A percentile compares a stretch with the other conserved stretches of the same genome.
Evolutionary conservation across 2,797 vertebrate species (phyloP).

Genomic region (Mastacembelus armatus): DNA sequence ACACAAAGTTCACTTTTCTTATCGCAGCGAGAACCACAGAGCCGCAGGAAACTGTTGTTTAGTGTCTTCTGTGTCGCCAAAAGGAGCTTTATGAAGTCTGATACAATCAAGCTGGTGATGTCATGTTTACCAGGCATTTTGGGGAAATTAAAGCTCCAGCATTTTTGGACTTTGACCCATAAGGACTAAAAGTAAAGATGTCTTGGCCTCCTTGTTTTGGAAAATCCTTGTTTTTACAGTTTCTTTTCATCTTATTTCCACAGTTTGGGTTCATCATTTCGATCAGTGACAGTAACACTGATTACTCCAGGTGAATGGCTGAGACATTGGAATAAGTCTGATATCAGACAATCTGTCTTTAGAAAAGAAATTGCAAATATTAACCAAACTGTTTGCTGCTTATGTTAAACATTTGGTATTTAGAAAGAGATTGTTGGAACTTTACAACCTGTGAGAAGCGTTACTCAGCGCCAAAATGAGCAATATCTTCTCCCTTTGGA

Average conservation of each 20-base stretch:
- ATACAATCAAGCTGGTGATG: no score
- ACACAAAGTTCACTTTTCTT: background rate
- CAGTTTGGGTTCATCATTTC: background rate
- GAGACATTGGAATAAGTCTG: background rate
- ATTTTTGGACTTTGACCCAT: background rate
- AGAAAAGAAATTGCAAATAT: background rate
- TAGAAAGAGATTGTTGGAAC: no score
- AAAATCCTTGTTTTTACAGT: no score
- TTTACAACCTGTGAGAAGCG: no score
- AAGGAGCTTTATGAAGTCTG: background rate
- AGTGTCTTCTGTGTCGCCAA: no score
- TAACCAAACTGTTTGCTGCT: background rate
- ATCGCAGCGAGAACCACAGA: background rate
- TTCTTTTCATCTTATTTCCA: background rate
- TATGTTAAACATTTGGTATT: background rate
- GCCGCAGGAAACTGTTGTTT: constrained; percentile 6
- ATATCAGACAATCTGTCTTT: background rate
- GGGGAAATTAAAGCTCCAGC: background rate
- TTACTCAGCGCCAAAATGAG: no score
- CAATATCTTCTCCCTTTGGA: no score
- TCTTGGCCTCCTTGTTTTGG: background rate
- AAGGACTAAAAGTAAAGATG: background rate
- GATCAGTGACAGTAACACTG: no score
- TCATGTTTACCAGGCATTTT: background rate
- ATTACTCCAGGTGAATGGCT: no score